Evolutionary conservation across 2,797 vertebrate species (phyloP).

Genomic region (Dromococcyx pavoninus): DNA sequence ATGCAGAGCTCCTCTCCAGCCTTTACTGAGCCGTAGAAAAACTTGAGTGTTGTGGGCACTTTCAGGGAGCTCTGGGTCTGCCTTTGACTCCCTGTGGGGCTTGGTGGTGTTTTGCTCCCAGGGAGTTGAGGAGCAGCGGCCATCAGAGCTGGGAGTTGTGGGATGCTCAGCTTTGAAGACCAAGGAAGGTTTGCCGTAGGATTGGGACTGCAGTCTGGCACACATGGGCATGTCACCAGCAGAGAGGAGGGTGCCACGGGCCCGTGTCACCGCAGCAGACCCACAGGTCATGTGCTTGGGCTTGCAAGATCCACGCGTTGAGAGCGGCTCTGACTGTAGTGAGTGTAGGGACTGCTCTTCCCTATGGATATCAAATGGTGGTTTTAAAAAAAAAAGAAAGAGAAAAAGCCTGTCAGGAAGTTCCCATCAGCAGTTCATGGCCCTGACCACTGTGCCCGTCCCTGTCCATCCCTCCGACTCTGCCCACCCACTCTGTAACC

Average conservation of each 20-base stretch:
- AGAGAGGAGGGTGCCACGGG: neutral
- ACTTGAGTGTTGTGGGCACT: fast-evolving
- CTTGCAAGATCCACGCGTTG: neutral
- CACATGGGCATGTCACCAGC: fast-evolving
- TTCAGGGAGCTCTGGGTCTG: neutral
- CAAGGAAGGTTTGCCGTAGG: fast-evolving
- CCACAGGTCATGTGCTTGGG: fast-evolving
- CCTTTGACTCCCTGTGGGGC: fast-evolving
- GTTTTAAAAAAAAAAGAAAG: neutral
- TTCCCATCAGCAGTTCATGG: neutral
- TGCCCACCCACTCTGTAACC: neutral
- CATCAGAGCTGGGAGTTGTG: neutral
- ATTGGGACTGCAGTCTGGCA: neutral
- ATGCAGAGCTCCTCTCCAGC: neutral
- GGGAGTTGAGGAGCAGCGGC: neutral
- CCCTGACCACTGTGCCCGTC: neutral
- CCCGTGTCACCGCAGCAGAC: fast-evolving
- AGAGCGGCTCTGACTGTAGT: neutral
- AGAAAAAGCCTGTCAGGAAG: neutral
- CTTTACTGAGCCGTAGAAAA: neutral
- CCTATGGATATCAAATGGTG: neutral
- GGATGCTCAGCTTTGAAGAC: neutral
- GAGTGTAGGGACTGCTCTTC: neutral
- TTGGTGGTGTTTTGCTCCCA: neutral
- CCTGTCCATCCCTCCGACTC: neutral